Evolutionary conservation across 2,888 invertebrate genomes (phyloP), one percentile per base, ranked within the genome.

Genomic region (Rhodophaea formosa): DNA sequence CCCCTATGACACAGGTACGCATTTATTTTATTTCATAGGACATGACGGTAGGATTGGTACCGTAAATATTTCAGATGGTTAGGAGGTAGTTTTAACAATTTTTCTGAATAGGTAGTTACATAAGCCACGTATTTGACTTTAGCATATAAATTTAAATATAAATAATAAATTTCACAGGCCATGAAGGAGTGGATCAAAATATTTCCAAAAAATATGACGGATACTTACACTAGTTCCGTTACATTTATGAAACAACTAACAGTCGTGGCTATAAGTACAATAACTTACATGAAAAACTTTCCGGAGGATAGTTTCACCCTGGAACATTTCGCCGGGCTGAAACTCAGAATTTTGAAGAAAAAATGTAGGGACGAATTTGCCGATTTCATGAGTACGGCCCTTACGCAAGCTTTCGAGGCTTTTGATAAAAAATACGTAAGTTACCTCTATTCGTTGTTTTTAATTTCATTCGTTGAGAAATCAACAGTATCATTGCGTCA

Each of bases 371-470:
- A 89, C 58, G 84, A 84, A 44, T 54, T 78, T 6, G 86, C 87
- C 0, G 82, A 88, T 58, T 88, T 87, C 46, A 61, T 88, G 1
- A 84, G 79, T 59, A 77, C 81, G 0, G 72, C 84, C 1, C 62
- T 90, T 8, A 70, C 62, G 7, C 79, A 84, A 58, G 83, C 88
- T n/a, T 88, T 86, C 60, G 84, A 88, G 10, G 89, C 90, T 1
- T 80, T 90, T 51, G 87, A 89, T 52, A 88, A 86, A 59, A 84
- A 84, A 86, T 89, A 86, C 65, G 89, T 89, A 67, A 81, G 86
- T 39, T 35, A 32, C n/a, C n/a, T n/a, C n/a, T n/a, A n/a, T n/a
- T n/a, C n/a, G n/a, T n/a, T n/a, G n/a, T n/a, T n/a, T n/a, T n/a
- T n/a, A n/a, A n/a, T n/a, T n/a, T n/a, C n/a, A n/a, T n/a, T n/a